A percentile compares a stretch with the other conserved stretches of the same genome.
Conservation (phyloP, 2,797 vertebrate genomes). For the Danionella dracula region DNA sequence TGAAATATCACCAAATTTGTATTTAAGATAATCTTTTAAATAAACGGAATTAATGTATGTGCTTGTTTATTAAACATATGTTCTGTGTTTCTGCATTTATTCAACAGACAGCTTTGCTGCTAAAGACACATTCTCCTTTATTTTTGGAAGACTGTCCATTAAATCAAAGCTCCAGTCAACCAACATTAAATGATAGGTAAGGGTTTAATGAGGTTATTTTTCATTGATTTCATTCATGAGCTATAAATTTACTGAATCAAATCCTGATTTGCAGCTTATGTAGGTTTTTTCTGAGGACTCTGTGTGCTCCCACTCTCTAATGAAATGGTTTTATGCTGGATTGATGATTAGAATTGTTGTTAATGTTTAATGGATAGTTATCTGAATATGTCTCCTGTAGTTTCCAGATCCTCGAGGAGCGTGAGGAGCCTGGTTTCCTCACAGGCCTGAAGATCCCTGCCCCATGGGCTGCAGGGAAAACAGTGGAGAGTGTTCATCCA, state of each 20-base stretch:
- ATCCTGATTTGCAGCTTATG: no score
- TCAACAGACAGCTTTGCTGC: slow-evolving; percentile 87
- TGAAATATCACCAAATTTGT: no score
- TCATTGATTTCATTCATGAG: not conserved
- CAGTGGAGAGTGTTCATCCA: slow-evolving; percentile 94
- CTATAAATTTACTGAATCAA: no score
- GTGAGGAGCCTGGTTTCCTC: slow-evolving; percentile 94
- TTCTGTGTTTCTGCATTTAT: not conserved
- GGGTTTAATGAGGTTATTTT: not conserved
- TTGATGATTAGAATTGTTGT: no score
- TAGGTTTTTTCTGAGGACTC: no score
- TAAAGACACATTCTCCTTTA: slow-evolving; percentile 90
- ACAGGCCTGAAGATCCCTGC: slow-evolving; percentile 97
- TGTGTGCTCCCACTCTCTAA: no score
- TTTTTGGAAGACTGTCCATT: slow-evolving; percentile 78
- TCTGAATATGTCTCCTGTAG: not conserved
- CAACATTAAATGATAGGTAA: slow-evolving; percentile 82
- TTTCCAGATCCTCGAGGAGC: slow-evolving; percentile 90
- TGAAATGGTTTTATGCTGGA: no score
- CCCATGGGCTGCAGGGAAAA: slow-evolving; percentile 97
- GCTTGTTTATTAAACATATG: no score
- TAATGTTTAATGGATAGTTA: not conserved
- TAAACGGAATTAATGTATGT: no score
- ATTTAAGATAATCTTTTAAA: no score
- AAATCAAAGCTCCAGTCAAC: slow-evolving; percentile 69